Conservation (phyloP, 2,113 vertebrate genomes). For the Alligator mississippiensis region DNA sequence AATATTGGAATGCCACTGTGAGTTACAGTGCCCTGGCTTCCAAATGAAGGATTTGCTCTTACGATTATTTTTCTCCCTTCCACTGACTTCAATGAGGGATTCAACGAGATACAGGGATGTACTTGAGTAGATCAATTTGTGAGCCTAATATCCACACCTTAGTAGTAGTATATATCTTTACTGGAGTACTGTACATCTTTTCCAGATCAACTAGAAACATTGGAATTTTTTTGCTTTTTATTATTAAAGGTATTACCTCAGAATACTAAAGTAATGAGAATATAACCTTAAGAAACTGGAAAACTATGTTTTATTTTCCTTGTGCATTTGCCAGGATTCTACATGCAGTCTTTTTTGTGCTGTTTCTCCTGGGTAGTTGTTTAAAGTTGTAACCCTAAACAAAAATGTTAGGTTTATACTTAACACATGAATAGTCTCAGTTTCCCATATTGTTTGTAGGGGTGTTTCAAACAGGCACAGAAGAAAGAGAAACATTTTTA, state of each 20-base stretch:
- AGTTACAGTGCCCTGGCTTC: constrained; percentile 60
- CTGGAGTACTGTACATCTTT: too few relatives aligned
- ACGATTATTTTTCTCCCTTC: constrained; percentile 22
- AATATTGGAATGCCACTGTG: constrained; percentile 47
- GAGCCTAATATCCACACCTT: background rate
- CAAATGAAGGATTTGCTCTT: constrained; percentile 52
- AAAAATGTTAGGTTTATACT: background rate
- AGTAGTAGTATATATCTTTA: too few relatives aligned
- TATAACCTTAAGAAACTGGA: background rate
- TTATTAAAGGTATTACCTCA: background rate
- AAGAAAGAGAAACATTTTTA: background rate
- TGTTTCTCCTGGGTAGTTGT: background rate
- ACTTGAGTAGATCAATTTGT: constrained; percentile 20
- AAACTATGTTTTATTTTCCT: background rate
- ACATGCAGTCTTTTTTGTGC: background rate
- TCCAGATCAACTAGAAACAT: too few relatives aligned
- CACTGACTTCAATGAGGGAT: background rate
- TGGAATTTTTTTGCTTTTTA: background rate
- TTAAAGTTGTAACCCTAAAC: background rate
- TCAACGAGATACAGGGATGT: background rate
- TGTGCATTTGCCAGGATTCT: background rate
- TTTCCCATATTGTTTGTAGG: background rate
- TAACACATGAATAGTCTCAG: background rate
- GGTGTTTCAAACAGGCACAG: background rate
- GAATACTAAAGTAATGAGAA: too few relatives aligned